Percentiles rank a stretch among this genome's conserved stretches.
Conservation (phyloP, 2,888 invertebrate species). For the Drosophila birchii region DNA sequence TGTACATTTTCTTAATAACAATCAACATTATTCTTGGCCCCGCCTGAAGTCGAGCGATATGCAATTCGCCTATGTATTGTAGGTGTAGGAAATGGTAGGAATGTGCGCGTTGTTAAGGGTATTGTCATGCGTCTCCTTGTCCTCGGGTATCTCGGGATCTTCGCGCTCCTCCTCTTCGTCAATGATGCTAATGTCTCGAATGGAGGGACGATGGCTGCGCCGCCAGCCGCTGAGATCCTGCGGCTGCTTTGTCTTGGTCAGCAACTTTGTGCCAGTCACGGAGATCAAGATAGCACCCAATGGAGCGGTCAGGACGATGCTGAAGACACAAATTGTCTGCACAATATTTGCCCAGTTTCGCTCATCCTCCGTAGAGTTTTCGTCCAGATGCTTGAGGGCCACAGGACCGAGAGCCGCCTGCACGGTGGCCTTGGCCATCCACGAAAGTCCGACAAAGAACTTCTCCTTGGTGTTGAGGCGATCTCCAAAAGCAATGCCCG, state of each 20-base stretch:
- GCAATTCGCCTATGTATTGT: slow-evolving; percentile 59
- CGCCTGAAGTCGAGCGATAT: slow-evolving; percentile 1
- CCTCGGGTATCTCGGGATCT: slow-evolving; percentile 83
- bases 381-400: slow-evolving; percentile 88
- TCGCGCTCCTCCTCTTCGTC: slow-evolving; percentile 92
- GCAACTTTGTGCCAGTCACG: slow-evolving; percentile 90
- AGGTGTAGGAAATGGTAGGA: slow-evolving; percentile 66
- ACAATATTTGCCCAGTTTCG: slow-evolving; percentile 89
- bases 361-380: slow-evolving; percentile 85
- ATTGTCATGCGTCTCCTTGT: slow-evolving; percentile 82
- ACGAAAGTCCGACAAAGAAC: slow-evolving; percentile 94
- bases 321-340: slow-evolving; percentile 91
- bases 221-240: slow-evolving; percentile 90
- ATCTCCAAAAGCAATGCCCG: slow-evolving; percentile 90
- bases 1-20: slow-evolving; percentile 37
- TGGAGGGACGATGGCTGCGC: slow-evolving; percentile 92
- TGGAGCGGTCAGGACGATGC: slow-evolving; percentile 93
- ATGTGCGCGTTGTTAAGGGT: slow-evolving; percentile 82
- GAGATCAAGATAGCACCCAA: slow-evolving; percentile 93
- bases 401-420: slow-evolving; percentile 95
- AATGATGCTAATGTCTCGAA: slow-evolving; percentile 94
- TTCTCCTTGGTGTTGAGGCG: slow-evolving; percentile 95
- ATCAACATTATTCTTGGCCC: slow-evolving; percentile 40
- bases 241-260: slow-evolving; percentile 91
- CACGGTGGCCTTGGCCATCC: slow-evolving; percentile 99